These are phyloP conservation scores for Rosalia funebris DNA, from an alignment of 2,888 invertebrate species.

Conservation along the genomic window DNA sequence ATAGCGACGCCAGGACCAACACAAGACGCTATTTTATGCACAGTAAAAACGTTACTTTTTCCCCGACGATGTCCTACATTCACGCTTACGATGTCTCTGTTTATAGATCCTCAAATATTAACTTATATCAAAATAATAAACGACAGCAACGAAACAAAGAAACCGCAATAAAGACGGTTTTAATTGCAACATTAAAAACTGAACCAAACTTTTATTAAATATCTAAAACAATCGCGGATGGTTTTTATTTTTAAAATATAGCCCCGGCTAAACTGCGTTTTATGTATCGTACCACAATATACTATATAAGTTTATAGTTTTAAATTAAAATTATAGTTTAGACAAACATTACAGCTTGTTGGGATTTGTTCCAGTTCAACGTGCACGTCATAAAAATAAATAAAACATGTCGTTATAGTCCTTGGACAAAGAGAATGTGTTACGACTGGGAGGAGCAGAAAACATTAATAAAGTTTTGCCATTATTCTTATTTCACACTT, in stretches of 20 bases:
- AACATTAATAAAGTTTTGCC: constrained; percentile 6
- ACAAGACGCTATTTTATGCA: constrained; percentile 28
- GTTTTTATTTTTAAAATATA: constrained; percentile 20
- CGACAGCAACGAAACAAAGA: not conserved
- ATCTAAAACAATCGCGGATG: constrained; percentile 2
- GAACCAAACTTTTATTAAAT: constrained; percentile 17
- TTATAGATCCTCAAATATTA: constrained; percentile 19
- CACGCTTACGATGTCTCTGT: constrained; percentile 16
- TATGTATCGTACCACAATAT: constrained; percentile 5
- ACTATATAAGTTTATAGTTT: constrained; percentile 18
- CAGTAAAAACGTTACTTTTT: constrained; percentile 28
- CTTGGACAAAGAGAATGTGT: constrained; percentile 2
- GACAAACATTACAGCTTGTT: constrained; percentile 12
- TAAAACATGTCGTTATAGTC: not conserved
- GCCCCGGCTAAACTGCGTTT: constrained; percentile 5
- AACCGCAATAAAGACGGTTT: constrained; percentile 14
- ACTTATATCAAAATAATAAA: constrained; percentile 13
- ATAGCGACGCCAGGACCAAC: constrained; percentile 30
- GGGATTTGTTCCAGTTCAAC: constrained; percentile 12
- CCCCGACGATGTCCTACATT: constrained; percentile 24
- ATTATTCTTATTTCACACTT: not conserved
- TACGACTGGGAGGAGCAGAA: not conserved
- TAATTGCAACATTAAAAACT: constrained; percentile 7
- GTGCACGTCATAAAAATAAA: constrained; percentile 14
- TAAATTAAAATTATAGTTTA: constrained; percentile 20